These are phyloP conservation scores for Tipula vernalis DNA, from an alignment of 2,888 invertebrate species.

Conservation along the genomic window DNA sequence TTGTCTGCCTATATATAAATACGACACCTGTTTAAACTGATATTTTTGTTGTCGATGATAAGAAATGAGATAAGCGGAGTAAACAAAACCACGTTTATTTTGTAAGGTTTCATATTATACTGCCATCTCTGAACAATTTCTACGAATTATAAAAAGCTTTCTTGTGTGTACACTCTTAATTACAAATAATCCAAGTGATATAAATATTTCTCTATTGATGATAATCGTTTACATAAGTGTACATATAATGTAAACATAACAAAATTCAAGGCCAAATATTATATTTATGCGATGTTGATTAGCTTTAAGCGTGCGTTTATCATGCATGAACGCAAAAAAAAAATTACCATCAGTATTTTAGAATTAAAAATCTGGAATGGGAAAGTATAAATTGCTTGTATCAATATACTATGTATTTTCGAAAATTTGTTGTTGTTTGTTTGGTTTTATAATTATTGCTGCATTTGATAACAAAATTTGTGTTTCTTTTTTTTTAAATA, in stretches of 20 bases:
- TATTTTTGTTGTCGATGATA: background rate
- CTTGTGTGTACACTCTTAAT: background rate
- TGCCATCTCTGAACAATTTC: background rate
- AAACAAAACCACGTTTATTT: background rate
- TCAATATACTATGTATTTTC: background rate
- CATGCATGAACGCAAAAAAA: background rate
- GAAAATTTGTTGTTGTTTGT: background rate
- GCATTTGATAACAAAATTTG: background rate
- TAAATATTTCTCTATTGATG: background rate
- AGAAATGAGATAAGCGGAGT: background rate
- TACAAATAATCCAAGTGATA: background rate
- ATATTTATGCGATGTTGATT: background rate
- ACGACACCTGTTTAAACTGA: background rate
- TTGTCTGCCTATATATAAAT: background rate
- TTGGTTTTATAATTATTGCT: background rate
- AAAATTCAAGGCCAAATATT: background rate
- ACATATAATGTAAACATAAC: no score
- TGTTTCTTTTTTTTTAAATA: background rate
- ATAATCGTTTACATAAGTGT: background rate
- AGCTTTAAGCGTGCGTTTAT: background rate
- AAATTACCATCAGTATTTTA: background rate
- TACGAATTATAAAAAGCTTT: background rate
- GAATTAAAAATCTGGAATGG: background rate
- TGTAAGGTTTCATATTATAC: background rate
- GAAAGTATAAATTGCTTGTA: background rate